Conservation (phyloP, 2,113 vertebrate species). For the Cyprinodon tularosa region DNA sequence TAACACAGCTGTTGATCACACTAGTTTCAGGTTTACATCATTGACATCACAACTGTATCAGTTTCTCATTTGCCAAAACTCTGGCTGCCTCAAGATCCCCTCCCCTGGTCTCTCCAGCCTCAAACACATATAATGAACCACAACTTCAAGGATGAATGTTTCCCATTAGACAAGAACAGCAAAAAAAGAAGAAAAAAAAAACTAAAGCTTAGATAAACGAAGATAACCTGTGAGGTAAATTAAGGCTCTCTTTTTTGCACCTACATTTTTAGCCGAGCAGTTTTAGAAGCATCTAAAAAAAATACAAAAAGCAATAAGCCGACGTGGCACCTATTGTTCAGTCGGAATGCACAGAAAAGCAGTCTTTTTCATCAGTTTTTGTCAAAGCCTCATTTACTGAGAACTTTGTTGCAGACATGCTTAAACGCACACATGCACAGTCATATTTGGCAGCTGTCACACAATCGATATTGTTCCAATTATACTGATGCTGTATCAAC, state of each 20-base stretch:
- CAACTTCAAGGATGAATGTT: not conserved
- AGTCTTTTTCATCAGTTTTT: not conserved
- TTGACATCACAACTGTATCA: not conserved
- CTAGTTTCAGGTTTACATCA: not conserved
- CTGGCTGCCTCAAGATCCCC: not conserved
- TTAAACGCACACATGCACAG: conserved; percentile 14
- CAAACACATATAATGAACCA: not conserved
- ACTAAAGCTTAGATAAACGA: not conserved
- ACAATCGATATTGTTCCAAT: conserved; percentile 65
- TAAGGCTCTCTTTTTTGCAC: not conserved
- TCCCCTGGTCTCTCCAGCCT: not conserved
- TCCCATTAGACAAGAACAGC: not conserved
- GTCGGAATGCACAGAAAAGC: not conserved
- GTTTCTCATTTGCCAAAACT: not conserved
- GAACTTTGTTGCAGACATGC: not conserved
- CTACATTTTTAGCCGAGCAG: not conserved
- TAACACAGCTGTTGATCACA: not conserved
- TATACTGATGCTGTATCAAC: conserved; percentile 57
- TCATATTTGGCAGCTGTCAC: conserved; percentile 40
- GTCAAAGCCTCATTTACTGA: conserved; percentile 6
- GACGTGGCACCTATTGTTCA: not conserved
- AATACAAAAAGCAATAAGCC: not conserved
- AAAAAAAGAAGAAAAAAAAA: not conserved
- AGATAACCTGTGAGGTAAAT: not conserved
- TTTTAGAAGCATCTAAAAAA: not conserved